These are phyloP conservation scores for Lindbergichthys nudifrons DNA, from an alignment of 2,797 vertebrate genomes.

Conservation along the genomic window DNA sequence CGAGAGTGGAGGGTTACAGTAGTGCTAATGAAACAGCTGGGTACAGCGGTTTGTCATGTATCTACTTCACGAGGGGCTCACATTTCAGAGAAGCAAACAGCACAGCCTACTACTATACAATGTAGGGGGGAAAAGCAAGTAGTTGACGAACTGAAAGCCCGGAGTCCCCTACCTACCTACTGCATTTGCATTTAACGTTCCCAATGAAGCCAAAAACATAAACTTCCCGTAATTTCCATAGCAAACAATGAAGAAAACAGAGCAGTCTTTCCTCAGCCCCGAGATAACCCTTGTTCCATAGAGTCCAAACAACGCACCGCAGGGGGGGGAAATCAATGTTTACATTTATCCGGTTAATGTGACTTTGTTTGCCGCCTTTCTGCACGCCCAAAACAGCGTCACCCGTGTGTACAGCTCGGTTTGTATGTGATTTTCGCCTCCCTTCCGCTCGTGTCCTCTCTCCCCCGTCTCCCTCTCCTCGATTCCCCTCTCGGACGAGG, in stretches of 20 bases:
- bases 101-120: slow-evolving; percentile 17
- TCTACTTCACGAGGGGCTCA: slow-evolving; percentile 51
- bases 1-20: slow-evolving; percentile 10
- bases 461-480: slow-evolving; percentile 42
- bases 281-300: slow-evolving; percentile 39
- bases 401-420: slow-evolving; percentile 27
- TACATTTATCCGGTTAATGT: slow-evolving; percentile 47
- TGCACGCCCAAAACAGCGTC: slow-evolving; percentile 44
- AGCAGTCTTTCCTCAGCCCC: slow-evolving; percentile 21
- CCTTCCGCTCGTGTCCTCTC: slow-evolving; percentile 59
- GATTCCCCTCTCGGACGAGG: slow-evolving; percentile 50
- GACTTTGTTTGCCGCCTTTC: slow-evolving; percentile 48
- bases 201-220: slow-evolving; percentile 13
- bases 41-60: slow-evolving; percentile 57
- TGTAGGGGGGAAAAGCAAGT: slow-evolving; percentile 36
- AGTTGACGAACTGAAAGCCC: slow-evolving; percentile 22
- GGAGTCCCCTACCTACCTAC: slow-evolving; percentile 25
- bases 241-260: slow-evolving; percentile 11
- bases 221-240: slow-evolving; percentile 51
- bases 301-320: slow-evolving; percentile 56
- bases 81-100: slow-evolving; percentile 53
- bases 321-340: slow-evolving; percentile 20
- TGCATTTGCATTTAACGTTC: slow-evolving; percentile 47
- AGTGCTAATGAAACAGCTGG: slow-evolving; percentile 52
- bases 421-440: slow-evolving; percentile 56